Base-by-base conservation (phyloP, 2,797 vertebrate species). In the Nannoperca obscura region DNA sequence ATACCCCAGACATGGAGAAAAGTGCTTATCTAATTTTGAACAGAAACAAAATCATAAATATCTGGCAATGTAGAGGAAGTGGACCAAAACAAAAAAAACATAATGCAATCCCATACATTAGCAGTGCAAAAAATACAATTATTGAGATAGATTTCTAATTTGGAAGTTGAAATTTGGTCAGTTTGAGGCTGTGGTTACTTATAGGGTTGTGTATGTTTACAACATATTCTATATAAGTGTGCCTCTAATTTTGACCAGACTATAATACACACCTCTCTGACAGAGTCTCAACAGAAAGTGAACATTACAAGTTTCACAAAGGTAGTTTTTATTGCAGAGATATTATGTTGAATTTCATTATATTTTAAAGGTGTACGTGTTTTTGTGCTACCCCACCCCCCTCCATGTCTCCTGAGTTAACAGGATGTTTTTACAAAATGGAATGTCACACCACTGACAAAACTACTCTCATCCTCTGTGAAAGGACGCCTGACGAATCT, bases 401-500 rank as follows among this genome's bases (percentile, higher is more conserved):
- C 24, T 27, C 24, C 24, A 27, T 27, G 24, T 69, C 20, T 76
- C 44, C 40, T 34, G 55, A 72, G 44, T 76, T 71, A 71, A 74
- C 68, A 85, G 72, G 81, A 81, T 68, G 58, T 78, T 87, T 86
- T 82, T 58, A 84, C 54, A 79, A 87, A 84, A 82, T 83, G 83
- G 71, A 87, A 85, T 80, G 68, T 86, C 53, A 59, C 67, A 62
- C 57, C 55, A 72, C 62, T 30, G 42, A 74, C 40, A 78, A 67
- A 61, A 86, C 36, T 65, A 44, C 69, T 69, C 69, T 54, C 30
- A 40, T 71, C 42, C 19, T 67, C 36, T 71, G 44, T 76, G 34
- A 76, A 71, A 46, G 22, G 55, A 74, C 7, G 42, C 6, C 47
- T 71, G 59, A 75, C 65, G 32, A 73, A 79, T 82, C 61, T 66